A percentile compares a stretch with the other conserved stretches of the same genome.
Evolutionary conservation across 2,113 vertebrate species (phyloP).

Genomic region (Cottus gobio): DNA sequence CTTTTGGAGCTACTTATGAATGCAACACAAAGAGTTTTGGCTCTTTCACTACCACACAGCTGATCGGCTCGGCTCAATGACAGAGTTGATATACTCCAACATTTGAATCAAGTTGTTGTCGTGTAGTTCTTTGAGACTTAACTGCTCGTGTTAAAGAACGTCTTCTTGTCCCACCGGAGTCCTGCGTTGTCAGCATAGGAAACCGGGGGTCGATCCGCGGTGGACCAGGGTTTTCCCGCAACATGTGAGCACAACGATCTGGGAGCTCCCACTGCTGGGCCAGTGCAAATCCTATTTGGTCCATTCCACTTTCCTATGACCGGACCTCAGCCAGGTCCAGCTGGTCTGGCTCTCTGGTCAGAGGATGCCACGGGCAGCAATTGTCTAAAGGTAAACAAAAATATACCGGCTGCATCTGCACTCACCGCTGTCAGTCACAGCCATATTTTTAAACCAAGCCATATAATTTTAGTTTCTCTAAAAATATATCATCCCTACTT

Average conservation of each 20-base stretch:
- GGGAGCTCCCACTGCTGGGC: not conserved
- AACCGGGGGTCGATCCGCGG: no score
- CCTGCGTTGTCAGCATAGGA: not conserved
- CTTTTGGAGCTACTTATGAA: not conserved
- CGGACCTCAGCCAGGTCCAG: not conserved
- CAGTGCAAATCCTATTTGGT: not conserved
- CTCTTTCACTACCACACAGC: not conserved
- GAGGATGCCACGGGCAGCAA: not conserved
- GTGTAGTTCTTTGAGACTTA: no score
- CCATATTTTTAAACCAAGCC: not conserved
- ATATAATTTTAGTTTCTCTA: not conserved
- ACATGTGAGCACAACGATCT: not conserved
- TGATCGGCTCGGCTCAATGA: not conserved
- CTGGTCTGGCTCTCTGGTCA: not conserved
- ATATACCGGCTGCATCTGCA: not conserved
- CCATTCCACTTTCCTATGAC: not conserved
- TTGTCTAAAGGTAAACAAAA: not conserved
- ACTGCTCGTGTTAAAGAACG: no score
- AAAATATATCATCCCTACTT: not conserved
- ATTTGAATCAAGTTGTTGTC: not conserved
- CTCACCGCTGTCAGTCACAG: not conserved
- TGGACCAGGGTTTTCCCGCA: not conserved
- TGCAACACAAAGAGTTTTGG: not conserved
- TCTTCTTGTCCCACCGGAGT: not conserved
- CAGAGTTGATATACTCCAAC: no score